Evolutionary conservation across 2,888 invertebrate genomes (phyloP), one percentile per base, ranked within the genome.

Genomic region (Arge pagana): DNA sequence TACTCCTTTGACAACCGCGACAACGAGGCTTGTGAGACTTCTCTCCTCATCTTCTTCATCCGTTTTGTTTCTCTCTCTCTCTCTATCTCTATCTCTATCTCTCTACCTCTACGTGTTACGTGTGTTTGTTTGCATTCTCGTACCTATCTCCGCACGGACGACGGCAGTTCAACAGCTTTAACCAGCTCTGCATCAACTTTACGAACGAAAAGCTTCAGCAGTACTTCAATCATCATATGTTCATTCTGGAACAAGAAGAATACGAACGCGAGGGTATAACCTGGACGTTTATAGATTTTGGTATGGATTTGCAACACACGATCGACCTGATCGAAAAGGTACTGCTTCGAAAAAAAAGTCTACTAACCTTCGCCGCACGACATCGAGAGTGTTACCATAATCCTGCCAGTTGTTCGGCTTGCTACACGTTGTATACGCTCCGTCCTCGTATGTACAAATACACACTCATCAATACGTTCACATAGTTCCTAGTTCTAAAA

Each of bases 151-250:
- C 24, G 15, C 24, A 10, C 26, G 26, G 31, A 42, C 30, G 23
- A 21, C 18, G 10, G 61, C 85, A 93, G 93, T 88, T 84, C 83
- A 95, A 95, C 83, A 88, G 92, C 76, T 94, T 94, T 84, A 93
- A 95, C 82, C 94, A 95, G 80, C 85, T 95, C 76, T 94, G 94
- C 84, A 93, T 95, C 85, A 95, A 95, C 84, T 95, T 93, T 84
- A 92, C 93, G 73, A 95, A 95, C 79, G 94, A 95, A 82, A 90
- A 92, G 80, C 85, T 95, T 68, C 94, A 95, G 81, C 95, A 95
- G 78, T 95, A 91, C 83, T 95, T 94, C 87, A 95, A 95, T 80
- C 93, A 95, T 79, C 88, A 92, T 83, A 94, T 95, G 94, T 95
- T 95, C 82, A 88, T 95, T 67, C 82, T 95, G 80, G 94, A 95